Conservation (phyloP, 2,888 invertebrate genomes). For the Thera obeliscata region DNA sequence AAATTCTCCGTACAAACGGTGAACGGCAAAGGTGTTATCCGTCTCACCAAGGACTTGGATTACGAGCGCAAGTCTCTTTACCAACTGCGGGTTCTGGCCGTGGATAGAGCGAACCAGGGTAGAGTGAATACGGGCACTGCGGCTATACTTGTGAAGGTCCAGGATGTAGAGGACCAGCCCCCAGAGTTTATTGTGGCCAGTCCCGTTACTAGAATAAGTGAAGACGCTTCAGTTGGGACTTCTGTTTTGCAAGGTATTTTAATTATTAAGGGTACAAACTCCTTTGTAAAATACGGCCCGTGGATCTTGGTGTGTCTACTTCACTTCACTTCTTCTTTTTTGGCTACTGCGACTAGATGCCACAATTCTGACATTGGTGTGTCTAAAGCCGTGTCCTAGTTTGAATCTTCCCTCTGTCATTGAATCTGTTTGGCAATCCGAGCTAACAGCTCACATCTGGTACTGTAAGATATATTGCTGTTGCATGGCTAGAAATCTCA, state of each 20-base stretch:
- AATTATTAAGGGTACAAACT: background rate
- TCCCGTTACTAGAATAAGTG: conserved; percentile 94
- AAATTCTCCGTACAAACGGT: conserved; percentile 92
- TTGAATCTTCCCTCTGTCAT: no score
- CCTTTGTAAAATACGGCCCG: no score
- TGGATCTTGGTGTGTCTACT: no score
- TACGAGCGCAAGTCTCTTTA: conserved; percentile 95
- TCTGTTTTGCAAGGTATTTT: conserved; percentile 90
- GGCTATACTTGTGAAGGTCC: conserved; percentile 91
- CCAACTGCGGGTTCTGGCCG: conserved; percentile 92
- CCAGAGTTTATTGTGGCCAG: conserved; percentile 95
- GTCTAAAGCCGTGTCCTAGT: no score
- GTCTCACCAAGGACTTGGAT: conserved; percentile 90
- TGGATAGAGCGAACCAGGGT: conserved; percentile 92
- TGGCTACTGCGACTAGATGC: no score
- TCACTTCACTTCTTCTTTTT: no score
- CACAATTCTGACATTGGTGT: no score
- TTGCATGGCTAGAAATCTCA: background rate
- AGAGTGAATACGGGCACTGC: conserved; percentile 95
- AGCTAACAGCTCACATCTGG: no score
- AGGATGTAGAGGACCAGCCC: conserved; percentile 96
- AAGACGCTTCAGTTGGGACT: conserved; percentile 92
- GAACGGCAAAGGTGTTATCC: conserved; percentile 93
- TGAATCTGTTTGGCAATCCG: no score
- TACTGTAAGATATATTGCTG: background rate